Conservation (phyloP, 2,888 invertebrate genomes). For the Acanthosepion pharaonis region DNA sequence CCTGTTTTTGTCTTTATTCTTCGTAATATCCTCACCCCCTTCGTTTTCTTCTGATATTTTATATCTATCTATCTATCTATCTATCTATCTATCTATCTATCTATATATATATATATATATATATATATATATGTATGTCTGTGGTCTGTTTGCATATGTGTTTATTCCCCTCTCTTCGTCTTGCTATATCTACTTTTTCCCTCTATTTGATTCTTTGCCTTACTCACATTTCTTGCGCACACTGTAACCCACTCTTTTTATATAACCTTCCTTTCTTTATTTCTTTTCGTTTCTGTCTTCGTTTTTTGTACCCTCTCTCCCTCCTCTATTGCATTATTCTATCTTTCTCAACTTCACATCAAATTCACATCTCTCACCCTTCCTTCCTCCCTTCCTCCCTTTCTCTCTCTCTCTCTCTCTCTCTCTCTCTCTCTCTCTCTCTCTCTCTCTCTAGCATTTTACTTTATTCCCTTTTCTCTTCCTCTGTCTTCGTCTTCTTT, state of each 20-base stretch:
- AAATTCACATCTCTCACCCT: too few species aligned
- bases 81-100: neutral
- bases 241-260: too few species aligned
- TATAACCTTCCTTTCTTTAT: too few species aligned
- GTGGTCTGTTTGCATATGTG: neutral
- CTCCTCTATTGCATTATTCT: neutral
- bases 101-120: neutral
- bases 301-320: neutral
- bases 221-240: neutral
- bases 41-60: neutral
- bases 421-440: neutral
- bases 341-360: neutral
- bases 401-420: neutral
- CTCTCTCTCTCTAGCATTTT: neutral
- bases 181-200: accelerated
- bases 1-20: too few species aligned
- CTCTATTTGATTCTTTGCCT: neutral
- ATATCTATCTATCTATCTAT: neutral
- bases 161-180: too few species aligned
- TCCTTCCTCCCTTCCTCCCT: too few species aligned
- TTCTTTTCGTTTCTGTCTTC: too few species aligned
- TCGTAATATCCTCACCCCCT: too few species aligned
- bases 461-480: neutral
- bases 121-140: neutral
- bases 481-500: neutral